These are phyloP conservation scores for Octopus sinensis DNA, from an alignment of 1,140 invertebrate genomes.

Conservation along the genomic window DNA sequence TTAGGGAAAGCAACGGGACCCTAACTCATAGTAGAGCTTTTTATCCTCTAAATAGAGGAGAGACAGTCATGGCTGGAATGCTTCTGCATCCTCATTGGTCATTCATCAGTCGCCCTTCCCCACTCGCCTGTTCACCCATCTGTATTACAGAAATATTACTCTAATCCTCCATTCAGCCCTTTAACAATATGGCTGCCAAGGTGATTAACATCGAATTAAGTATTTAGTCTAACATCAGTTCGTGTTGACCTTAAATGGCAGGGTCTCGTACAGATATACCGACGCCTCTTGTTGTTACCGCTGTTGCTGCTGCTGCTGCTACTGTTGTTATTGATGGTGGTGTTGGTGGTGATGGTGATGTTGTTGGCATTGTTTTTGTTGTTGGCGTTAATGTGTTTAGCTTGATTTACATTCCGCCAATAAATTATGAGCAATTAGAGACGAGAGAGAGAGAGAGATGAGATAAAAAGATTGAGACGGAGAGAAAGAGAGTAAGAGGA, in stretches of 20 bases:
- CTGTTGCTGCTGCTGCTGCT: conserved; percentile 15
- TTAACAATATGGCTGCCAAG: conserved; percentile 15
- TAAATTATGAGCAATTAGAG: neutral
- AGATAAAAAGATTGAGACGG: neutral
- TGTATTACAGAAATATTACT: neutral
- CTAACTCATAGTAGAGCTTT: too few species aligned
- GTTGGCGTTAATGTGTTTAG: conserved; percentile 6
- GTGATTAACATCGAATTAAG: neutral
- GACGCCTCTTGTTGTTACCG: neutral
- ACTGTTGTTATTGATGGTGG: conserved; percentile 19
- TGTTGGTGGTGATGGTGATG: too few species aligned
- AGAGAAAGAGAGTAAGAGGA: neutral
- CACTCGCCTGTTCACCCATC: too few species aligned
- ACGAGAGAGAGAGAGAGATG: neutral
- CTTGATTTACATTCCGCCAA: neutral
- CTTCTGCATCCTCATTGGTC: too few species aligned
- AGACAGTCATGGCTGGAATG: too few species aligned
- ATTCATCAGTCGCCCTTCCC: too few species aligned
- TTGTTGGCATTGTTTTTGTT: too few species aligned
- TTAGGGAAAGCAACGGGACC: too few species aligned
- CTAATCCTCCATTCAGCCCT: conserved; percentile 17
- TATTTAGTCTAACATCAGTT: conserved; percentile 4
- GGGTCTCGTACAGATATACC: neutral
- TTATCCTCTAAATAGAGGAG: too few species aligned
- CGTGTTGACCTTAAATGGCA: neutral